Base-by-base conservation (phyloP, 2,888 invertebrate species). In the Tinea semifulvella region DNA sequence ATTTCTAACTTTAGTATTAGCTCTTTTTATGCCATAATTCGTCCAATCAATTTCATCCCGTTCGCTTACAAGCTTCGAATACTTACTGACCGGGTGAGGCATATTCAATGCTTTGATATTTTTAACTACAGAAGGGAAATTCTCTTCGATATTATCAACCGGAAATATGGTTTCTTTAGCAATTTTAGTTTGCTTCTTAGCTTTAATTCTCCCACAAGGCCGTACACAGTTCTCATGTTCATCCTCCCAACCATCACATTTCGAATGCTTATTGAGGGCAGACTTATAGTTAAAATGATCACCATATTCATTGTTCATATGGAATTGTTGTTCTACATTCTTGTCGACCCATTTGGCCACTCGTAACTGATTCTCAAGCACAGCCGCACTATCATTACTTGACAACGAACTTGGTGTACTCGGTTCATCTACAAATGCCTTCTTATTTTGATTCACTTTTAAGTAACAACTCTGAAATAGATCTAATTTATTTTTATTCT, bases 271-370 rank as follows among this genome's bases (percentile, higher is more conserved):
- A 48, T 74, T 79, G 1, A 79, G 54, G 1, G 77, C 77, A 48
- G 73, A 76, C 46, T 56, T 63, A 8, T 68, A 69, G 39, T 79
- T 79, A 11, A 79, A 76, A 43, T 77, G 79, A 10, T 27, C 2
- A 2, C 10, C 13, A 17, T 75, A 50, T 1, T 72, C 76, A 52
- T 79, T 79, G 26, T 72, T 75, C 43, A 68, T 68, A 52, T 64
- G 80, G 44, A 76, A 80, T 48, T 79, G 81, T 48, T 76, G 81
- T 47, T 80, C 82, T 58, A 85, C 63, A 55, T 86, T 88, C 53
- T 85, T 86, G 61, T 89, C 87, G 14, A 91, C 89, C 91, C 91
- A 91, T 55, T 91, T 90, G 0, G 89, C 90, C 8, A 91, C 90
- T 52, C 89, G 76, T 14, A 86, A 84, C 49, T 86, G 86, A 17